Percentiles rank a stretch among this genome's conserved stretches.
These are phyloP conservation scores for Ceryle rudis DNA, from an alignment of 2,797 vertebrate genomes.

Conservation along the genomic window DNA sequence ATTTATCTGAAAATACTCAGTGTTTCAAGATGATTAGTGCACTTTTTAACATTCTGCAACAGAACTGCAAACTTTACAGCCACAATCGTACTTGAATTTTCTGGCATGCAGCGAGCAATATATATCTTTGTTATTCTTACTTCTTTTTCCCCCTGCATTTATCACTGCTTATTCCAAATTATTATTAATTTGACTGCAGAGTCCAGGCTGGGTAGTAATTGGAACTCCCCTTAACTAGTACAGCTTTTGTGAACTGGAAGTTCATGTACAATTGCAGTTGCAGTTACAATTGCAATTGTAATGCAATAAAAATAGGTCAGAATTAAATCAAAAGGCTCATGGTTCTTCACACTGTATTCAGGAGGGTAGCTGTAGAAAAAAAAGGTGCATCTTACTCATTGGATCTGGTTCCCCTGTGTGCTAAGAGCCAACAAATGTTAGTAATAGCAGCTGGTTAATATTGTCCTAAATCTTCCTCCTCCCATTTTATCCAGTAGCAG, in stretches of 20 bases:
- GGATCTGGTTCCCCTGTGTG: not conserved
- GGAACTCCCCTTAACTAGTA: not conserved
- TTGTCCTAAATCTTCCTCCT: slow-evolving; percentile 22
- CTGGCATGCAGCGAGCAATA: not conserved
- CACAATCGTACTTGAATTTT: not conserved
- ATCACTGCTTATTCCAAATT: not conserved
- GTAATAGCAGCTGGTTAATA: slow-evolving; percentile 20
- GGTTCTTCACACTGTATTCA: not conserved
- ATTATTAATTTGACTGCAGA: not conserved
- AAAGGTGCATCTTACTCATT: not conserved
- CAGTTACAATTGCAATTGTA: not conserved
- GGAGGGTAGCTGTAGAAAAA: not conserved
- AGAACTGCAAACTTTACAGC: not conserved
- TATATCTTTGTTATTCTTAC: not conserved
- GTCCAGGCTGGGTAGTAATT: not conserved
- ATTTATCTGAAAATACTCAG: not conserved
- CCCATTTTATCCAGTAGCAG: slow-evolving; percentile 22
- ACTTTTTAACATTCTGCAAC: not conserved
- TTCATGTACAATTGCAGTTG: not conserved
- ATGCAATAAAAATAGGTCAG: not conserved
- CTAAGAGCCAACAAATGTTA: not conserved
- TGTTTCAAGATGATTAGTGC: not conserved
- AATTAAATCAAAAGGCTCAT: not conserved
- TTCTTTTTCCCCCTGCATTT: not conserved
- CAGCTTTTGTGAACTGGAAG: not conserved